Conservation (phyloP, 2,113 vertebrate species). For the Otolemur garnettii region DNA sequence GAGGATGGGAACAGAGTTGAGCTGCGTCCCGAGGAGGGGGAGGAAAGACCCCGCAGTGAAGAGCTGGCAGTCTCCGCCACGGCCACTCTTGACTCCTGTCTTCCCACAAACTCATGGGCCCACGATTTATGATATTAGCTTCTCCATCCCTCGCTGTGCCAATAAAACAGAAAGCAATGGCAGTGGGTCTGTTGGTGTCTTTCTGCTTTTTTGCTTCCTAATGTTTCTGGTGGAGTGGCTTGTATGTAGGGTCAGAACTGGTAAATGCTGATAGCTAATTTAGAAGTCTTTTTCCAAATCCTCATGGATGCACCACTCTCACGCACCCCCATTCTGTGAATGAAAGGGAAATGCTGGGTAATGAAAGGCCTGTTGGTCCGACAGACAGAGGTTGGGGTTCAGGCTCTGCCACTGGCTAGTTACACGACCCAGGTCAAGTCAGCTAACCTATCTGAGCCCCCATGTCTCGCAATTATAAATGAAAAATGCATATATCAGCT, state of each 20-base stretch:
- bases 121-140: not conserved
- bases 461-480: not conserved
- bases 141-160: not conserved
- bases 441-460: not conserved
- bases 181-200: not conserved
- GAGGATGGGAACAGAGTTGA: not conserved
- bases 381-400: not conserved
- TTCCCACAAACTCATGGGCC: not conserved
- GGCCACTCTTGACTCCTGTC: not conserved
- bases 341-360: not conserved
- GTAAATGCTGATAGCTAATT: not conserved
- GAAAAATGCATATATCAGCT: not conserved
- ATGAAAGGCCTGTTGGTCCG: not conserved
- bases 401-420: not conserved
- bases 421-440: not conserved
- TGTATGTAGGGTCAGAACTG: constrained; percentile 26
- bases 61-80: too few species aligned
- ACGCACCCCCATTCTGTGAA: not conserved
- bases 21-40: not conserved
- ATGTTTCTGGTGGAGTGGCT: not conserved
- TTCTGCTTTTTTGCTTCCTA: not conserved
- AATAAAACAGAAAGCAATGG: not conserved
- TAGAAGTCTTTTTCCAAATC: not conserved
- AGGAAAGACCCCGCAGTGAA: not conserved
- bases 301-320: not conserved